Conservation (phyloP, 2,113 vertebrate genomes). For the Corythornis madagascariensis region DNA sequence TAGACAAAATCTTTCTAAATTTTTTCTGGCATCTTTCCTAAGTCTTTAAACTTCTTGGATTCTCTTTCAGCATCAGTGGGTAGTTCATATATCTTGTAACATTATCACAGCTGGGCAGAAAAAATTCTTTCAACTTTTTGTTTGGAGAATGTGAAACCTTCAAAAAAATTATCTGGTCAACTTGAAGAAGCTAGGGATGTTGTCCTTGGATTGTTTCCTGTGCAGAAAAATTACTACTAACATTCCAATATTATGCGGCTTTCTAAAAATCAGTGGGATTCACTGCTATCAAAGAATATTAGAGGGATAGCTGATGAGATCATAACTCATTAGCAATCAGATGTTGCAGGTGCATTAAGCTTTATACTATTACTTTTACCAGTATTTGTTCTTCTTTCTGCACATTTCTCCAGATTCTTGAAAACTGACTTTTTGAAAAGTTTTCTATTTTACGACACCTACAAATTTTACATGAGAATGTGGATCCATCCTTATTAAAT, state of each 20-base stretch:
- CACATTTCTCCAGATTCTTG: slow-evolving; percentile 32
- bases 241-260: slow-evolving; percentile 5
- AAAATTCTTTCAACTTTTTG: background rate
- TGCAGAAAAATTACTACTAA: slow-evolving; percentile 14
- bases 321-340: slow-evolving; percentile 18
- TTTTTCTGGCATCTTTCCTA: slow-evolving; percentile 34
- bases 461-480: background rate
- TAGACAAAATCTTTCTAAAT: background rate
- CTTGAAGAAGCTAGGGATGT: background rate
- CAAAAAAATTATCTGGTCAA: slow-evolving; percentile 33
- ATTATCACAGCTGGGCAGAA: background rate
- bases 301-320: background rate
- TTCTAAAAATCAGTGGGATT: slow-evolving; percentile 54
- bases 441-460: background rate
- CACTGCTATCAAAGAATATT: background rate
- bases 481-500: background rate
- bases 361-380: slow-evolving; percentile 17
- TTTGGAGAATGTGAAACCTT: slow-evolving; percentile 18
- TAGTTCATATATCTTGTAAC: slow-evolving; percentile 25
- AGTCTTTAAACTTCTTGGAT: slow-evolving; percentile 14
- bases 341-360: slow-evolving; percentile 47
- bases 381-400: slow-evolving; percentile 22
- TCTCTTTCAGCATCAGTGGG: slow-evolving; percentile 20
- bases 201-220: background rate
- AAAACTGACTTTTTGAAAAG: background rate